Evolutionary conservation across 1,140 invertebrate genomes (phyloP), one percentile per base, ranked within the genome.

Genomic region (Caenorhabditis brenneri): DNA sequence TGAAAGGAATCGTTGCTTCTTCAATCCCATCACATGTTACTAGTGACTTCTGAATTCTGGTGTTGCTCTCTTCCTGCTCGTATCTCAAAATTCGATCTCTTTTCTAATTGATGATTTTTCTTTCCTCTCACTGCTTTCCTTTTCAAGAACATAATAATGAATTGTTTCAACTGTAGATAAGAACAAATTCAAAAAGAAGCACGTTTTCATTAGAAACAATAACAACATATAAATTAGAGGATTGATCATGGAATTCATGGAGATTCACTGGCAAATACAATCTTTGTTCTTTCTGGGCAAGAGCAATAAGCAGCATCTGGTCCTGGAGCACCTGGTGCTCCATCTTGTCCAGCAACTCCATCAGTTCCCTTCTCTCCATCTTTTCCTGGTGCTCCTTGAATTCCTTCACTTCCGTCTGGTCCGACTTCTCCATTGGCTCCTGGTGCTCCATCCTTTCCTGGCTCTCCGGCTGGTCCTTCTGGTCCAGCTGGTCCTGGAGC

Each of bases 361-460:
- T 58, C 49, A n/a, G 22, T 27, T 51, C 80, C 83, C 16, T 79
- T 60, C 12, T 65, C 55, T 60, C 74, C 81, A 79, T 46, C 24
- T 24, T 78, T 33, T 49, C 85, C 84, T 42, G 80, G 53, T 60
- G 78, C 39, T 81, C 87, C 87, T 69, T 65, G 55, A 46, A 81
- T 81, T 58, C 80, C 80, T 74, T 69, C 78, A 79, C 22, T 31
- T 80, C 84, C 86, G 53, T 85, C 51, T 22, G 53, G 84, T 80
- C 86, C 86, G 84, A 49, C 31, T 36, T 31, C 74, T 65, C 86
- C 86, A 22, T 80, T 46, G 22, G 74, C 53, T 39, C 85, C 85
- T 27, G 36, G 27, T 22, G 51, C n/a, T 19, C 86, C 86, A 49
- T 86, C 58, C 9, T 49, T 39, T 84, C 86, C 86, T 42, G 69